Conservation (phyloP, 2,888 invertebrate species). For the Cremastobaeus sp. region DNA sequence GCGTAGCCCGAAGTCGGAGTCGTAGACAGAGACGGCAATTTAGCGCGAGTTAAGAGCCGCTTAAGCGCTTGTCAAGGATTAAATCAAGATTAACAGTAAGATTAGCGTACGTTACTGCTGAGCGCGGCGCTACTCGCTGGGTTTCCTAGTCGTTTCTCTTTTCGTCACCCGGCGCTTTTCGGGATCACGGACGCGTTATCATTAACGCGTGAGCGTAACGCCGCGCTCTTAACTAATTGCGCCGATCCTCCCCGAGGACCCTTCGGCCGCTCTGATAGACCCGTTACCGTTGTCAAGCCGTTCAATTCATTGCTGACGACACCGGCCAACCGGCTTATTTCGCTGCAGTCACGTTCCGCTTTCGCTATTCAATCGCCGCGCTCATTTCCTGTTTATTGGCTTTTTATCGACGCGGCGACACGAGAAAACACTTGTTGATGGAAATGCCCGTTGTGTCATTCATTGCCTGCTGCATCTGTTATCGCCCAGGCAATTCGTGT, state of each 20-base stretch:
- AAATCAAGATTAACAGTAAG: conserved; percentile 78
- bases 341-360: conserved; percentile 30
- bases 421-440: conserved; percentile 49
- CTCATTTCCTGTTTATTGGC: conserved; percentile 51
- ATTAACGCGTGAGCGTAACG: conserved; percentile 26
- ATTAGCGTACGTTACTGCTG: conserved; percentile 69
- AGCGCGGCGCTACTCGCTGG: conserved; percentile 65
- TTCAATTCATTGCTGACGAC: conserved; percentile 31
- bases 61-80: conserved; percentile 78
- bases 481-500: not conserved
- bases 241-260: conserved; percentile 60
- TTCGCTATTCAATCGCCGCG: conserved; percentile 26
- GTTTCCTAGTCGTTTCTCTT: conserved; percentile 66
- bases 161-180: conserved; percentile 66
- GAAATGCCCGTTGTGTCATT: conserved; percentile 27
- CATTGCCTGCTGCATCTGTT: not conserved
- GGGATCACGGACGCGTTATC: conserved; percentile 54
- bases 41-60: conserved; percentile 75
- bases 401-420: conserved; percentile 33
- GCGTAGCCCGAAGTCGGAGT: conserved; percentile 59
- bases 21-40: conserved; percentile 68
- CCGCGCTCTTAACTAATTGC: conserved; percentile 69
- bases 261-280: conserved; percentile 2
- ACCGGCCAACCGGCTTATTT: conserved; percentile 22
- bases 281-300: conserved; percentile 12